Conservation (phyloP, 2,888 invertebrate genomes). For the Diarsia brunnea region DNA sequence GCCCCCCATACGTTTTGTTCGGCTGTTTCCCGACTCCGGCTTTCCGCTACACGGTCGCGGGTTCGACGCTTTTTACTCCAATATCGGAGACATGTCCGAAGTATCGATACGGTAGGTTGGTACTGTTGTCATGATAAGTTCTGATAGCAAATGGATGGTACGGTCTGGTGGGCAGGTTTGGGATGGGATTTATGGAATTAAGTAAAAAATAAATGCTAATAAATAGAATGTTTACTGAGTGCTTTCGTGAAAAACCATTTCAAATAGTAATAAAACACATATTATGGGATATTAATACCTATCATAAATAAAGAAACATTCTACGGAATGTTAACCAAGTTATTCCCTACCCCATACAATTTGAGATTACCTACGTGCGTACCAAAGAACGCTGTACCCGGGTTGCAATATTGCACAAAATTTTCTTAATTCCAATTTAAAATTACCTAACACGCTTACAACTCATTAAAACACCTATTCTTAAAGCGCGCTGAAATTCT, state of each 20-base stretch:
- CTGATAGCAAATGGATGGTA: slow-evolving; percentile 58
- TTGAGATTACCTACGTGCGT: not conserved
- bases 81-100: slow-evolving; percentile 79
- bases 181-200: slow-evolving; percentile 27
- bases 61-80: slow-evolving; percentile 80
- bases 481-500: slow-evolving; percentile 56
- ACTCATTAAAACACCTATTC: slow-evolving; percentile 64
- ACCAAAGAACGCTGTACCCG: not conserved
- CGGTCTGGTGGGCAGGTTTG: slow-evolving; percentile 44
- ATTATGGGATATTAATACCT: not conserved
- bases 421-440: slow-evolving; percentile 30
- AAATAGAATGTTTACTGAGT: not conserved
- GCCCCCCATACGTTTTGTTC: slow-evolving; percentile 83
- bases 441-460: slow-evolving; percentile 45
- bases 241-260: not conserved
- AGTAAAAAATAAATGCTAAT: slow-evolving; percentile 10
- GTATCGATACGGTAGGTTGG: slow-evolving; percentile 49
- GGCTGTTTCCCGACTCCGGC: slow-evolving; percentile 62
- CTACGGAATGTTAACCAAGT: not conserved
- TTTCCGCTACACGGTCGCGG: slow-evolving; percentile 77
- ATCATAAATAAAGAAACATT: not conserved
- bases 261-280: not conserved
- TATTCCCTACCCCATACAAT: slow-evolving; percentile 14
- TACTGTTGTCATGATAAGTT: slow-evolving; percentile 81
- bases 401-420: slow-evolving; percentile 34